These are phyloP conservation scores for Leptinotarsa lineolata DNA, from an alignment of 1,140 invertebrate genomes.

Conservation along the genomic window DNA sequence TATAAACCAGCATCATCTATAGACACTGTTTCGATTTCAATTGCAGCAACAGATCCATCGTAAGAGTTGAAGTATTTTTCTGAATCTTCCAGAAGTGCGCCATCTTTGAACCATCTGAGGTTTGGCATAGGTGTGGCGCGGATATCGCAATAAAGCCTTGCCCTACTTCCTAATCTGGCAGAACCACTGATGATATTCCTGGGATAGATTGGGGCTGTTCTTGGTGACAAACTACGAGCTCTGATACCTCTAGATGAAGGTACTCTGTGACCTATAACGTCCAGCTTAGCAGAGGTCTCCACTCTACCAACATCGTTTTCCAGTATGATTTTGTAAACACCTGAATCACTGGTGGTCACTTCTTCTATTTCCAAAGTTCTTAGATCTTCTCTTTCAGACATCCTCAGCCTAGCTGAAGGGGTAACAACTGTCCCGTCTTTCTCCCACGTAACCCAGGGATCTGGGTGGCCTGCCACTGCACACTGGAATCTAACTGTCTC, in stretches of 20 bases:
- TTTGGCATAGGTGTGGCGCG: slow-evolving; percentile 63
- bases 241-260: slow-evolving; percentile 54
- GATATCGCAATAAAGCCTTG: slow-evolving; percentile 63
- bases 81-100: slow-evolving; percentile 56
- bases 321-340: slow-evolving; percentile 76
- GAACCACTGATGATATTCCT: slow-evolving; percentile 56
- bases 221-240: slow-evolving; percentile 57
- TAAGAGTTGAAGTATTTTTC: slow-evolving; percentile 53
- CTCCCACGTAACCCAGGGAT: slow-evolving; percentile 80
- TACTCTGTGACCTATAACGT: slow-evolving; percentile 70
- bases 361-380: slow-evolving; percentile 78
- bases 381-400: slow-evolving; percentile 77
- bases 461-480: slow-evolving; percentile 74
- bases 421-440: slow-evolving; percentile 72
- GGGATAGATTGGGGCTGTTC: slow-evolving; percentile 46
- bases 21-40: slow-evolving; percentile 61
- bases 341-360: slow-evolving; percentile 77
- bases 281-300: slow-evolving; percentile 77
- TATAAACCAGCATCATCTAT: slow-evolving; percentile 67
- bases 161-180: slow-evolving; percentile 60
- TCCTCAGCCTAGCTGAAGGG: slow-evolving; percentile 66
- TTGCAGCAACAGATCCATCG: slow-evolving; percentile 55
- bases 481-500: slow-evolving; percentile 81
- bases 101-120: slow-evolving; percentile 67
- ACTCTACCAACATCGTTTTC: slow-evolving; percentile 83